Conservation (phyloP, 37 sponge, comb jelly and placozoan species). For the Tethya wilhelma region DNA sequence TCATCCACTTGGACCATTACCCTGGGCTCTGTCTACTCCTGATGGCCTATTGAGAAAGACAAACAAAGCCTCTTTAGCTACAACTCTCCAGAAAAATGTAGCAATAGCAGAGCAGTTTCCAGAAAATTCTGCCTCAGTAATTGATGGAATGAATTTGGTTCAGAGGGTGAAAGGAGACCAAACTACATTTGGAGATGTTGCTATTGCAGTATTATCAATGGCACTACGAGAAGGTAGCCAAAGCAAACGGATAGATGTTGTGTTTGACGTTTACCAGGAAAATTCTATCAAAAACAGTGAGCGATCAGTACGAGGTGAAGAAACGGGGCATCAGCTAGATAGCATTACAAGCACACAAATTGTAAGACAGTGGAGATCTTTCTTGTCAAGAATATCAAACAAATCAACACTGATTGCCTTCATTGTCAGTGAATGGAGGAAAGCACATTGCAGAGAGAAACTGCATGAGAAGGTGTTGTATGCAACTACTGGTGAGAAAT, state of each 20-base stretch:
- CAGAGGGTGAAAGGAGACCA: conserved; percentile 2
- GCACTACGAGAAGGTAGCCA: conserved; percentile 6
- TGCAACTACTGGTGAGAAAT: background rate
- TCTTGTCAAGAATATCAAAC: background rate
- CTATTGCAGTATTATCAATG: background rate
- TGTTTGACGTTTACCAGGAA: conserved; percentile 7
- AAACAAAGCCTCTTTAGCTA: conserved; percentile 5
- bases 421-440: background rate
- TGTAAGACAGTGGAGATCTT: conserved; percentile 10
- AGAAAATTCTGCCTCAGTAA: conserved; percentile 6
- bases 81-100: conserved; percentile 11
- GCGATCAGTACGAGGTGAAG: conserved; percentile 12
- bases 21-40: background rate
- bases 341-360: conserved; percentile 14
- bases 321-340: conserved; percentile 11
- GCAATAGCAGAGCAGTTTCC: conserved; percentile 2
- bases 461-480: background rate
- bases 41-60: background rate
- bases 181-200: conserved; percentile 15
- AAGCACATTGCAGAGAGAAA: conserved; percentile 1
- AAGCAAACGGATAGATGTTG: background rate
- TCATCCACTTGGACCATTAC: conserved; percentile 30
- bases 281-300: conserved; percentile 10
- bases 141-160: conserved; percentile 9
- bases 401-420: conserved; percentile 3